Evolutionary conservation across 64 coral and sea anemone species (phyloP).

Genomic region (Montipora cactus): DNA sequence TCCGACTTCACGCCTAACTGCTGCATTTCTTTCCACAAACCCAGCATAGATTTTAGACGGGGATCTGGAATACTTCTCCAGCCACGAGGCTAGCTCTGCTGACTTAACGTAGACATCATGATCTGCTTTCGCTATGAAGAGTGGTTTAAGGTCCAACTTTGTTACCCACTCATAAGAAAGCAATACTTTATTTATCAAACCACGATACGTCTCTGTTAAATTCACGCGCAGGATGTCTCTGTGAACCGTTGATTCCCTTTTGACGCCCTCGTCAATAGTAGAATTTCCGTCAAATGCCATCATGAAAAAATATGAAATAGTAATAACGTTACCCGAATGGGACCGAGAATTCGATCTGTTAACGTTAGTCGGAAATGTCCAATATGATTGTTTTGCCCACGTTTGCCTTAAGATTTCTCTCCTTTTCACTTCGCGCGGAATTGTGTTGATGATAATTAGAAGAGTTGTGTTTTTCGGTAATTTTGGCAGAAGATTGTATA

Average conservation of each 20-base stretch:
- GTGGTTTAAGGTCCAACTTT: constrained; percentile 2
- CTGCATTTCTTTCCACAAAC: background rate
- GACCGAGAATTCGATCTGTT: too few relatives aligned
- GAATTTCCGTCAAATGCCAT: constrained; percentile 31
- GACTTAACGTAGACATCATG: constrained; percentile 47
- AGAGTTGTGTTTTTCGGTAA: too few relatives aligned
- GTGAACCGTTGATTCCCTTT: background rate
- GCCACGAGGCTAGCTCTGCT: constrained; percentile 3
- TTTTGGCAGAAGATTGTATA: too few relatives aligned
- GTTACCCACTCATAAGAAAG: constrained; percentile 35
- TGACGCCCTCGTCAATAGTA: constrained; percentile 1
- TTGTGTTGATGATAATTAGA: too few relatives aligned
- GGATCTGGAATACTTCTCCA: background rate
- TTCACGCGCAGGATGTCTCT: constrained; percentile 40
- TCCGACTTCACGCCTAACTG: background rate
- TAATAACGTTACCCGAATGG: too few relatives aligned
- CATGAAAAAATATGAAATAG: background rate
- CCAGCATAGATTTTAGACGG: constrained; percentile 17
- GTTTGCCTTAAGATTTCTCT: too few relatives aligned
- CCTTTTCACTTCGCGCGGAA: too few relatives aligned
- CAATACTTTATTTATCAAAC: constrained; percentile 19
- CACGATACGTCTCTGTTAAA: constrained; percentile 27
- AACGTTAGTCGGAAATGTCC: too few relatives aligned
- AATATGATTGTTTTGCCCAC: too few relatives aligned
- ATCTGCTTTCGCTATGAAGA: constrained; percentile 43